phyloP scores from a whole-genome alignment of 2,797 vertebrate genomes.

The Sciurus vulgaris region DNA sequence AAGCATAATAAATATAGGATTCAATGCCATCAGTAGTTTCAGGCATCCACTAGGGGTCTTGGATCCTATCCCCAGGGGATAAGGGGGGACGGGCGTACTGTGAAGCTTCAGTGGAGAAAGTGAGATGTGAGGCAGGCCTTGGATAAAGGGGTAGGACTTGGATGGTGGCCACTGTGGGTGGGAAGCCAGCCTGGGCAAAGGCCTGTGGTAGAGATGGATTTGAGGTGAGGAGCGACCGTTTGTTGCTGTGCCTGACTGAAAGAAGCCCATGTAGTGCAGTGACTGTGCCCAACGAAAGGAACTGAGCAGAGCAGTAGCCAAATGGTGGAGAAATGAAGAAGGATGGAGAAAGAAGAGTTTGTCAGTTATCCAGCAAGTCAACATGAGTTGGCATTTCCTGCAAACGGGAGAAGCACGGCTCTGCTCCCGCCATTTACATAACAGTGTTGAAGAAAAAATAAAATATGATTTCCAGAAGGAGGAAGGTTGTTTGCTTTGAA shows the following conservation, averaged over 20 bases:
- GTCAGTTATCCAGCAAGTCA: not conserved
- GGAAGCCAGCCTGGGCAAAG: not conserved
- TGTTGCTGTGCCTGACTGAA: accelerated
- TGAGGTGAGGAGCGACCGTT: not conserved
- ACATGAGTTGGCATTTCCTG: not conserved
- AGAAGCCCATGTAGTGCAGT: not conserved
- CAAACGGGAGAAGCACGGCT: not conserved
- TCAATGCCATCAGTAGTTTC: not conserved
- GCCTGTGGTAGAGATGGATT: not conserved
- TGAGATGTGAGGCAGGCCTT: not conserved
- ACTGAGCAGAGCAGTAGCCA: not conserved
- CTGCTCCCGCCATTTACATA: not conserved
- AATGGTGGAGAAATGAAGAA: not conserved
- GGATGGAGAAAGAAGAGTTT: not conserved
- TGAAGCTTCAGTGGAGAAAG: not conserved
- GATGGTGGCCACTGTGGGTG: not conserved
- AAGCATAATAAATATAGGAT: not conserved
- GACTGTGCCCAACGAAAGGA: not conserved
- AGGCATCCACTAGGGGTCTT: not conserved
- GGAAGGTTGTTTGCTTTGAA: not conserved
- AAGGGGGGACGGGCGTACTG: accelerated
- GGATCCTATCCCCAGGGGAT: not conserved
- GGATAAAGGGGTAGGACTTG: not conserved
- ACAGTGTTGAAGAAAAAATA: not conserved
- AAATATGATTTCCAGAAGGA: conserved; percentile 7